Evolutionary conservation across 2,888 invertebrate species (phyloP).

Genomic region (Pseudanteris insignis): DNA sequence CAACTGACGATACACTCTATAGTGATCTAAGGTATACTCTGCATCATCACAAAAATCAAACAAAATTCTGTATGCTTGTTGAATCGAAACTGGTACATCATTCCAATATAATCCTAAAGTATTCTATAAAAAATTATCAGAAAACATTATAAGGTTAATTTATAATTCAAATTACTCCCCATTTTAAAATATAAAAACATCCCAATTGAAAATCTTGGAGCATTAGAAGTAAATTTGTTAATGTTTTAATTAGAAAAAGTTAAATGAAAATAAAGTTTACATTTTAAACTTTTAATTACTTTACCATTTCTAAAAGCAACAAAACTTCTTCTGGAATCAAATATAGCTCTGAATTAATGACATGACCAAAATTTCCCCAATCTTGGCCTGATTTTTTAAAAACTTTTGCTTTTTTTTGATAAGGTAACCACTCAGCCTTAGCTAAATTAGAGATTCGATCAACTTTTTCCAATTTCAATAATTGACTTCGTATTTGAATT

Average conservation of each 20-base stretch:
- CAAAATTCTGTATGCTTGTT: conserved; percentile 73
- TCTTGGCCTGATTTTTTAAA: conserved; percentile 69
- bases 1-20: conserved; percentile 72
- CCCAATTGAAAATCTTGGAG: too few relatives aligned
- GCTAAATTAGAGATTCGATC: conserved; percentile 70
- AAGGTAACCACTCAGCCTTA: conserved; percentile 70
- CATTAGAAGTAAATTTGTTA: too few relatives aligned
- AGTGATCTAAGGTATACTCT: conserved; percentile 67
- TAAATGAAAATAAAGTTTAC: too few relatives aligned
- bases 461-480: conserved; percentile 70
- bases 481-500: conserved; percentile 68
- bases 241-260: too few relatives aligned
- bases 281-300: neutral
- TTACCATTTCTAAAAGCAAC: conserved; percentile 74
- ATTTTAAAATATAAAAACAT: too few relatives aligned
- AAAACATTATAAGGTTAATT: too few relatives aligned
- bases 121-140: conserved; percentile 71
- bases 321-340: conserved; percentile 75
- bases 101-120: conserved; percentile 71
- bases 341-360: conserved; percentile 67
- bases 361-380: conserved; percentile 71
- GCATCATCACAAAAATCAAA: conserved; percentile 55
- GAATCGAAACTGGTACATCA: conserved; percentile 71
- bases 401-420: conserved; percentile 69
- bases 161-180: too few relatives aligned